Base-by-base conservation (phyloP, 2,888 invertebrate genomes). In the Orthosia cruda region DNA sequence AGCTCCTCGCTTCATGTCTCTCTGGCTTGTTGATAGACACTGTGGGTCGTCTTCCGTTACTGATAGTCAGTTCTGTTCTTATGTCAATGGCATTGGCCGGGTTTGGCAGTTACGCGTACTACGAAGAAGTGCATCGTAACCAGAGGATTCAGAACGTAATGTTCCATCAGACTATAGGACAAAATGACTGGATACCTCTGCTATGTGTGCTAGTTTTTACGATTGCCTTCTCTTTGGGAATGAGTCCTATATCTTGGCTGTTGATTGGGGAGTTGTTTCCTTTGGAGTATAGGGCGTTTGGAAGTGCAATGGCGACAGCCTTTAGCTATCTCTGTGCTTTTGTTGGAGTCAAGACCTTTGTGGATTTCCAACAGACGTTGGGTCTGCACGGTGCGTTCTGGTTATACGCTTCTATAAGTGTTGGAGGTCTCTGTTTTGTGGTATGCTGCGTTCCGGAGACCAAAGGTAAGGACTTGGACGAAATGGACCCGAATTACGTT, bases 401-500 rank as follows among this genome's bases (percentile, higher is more conserved):
- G 98, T 96, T 99, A 81, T 99, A 99, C 93, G 98, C 98, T 0
- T 98, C 98, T 70, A 97, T 98, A 90, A 98, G 98, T 63, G 97
- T 98, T 0, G 97, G 98, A 40, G 98, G 98, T 23, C 96, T 99
- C 16, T 98, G 98, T 92, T 99, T 99, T 93, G 98, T 99, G 2
- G 98, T 98, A 4, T 98, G 98, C 90, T 98, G 98, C 92, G 98
- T 99, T 13, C 99, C 99, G 0, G 99, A 99, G 95, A 99, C 99
- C 7, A 99, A 98, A 93, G 99, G 99, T 0, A 98, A 98, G 87
- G 98, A 99, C 91, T 96, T 99, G 88, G 98, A 98, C 92, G 99
- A 99, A 94, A 99, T 99, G 97, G 98, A 98, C 91, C 97, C 98
- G 50, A 97, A 97, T 89, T 97, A 97, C 88, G 97, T 97, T 54